Evolutionary conservation across 2,888 invertebrate species (phyloP), one percentile per base, ranked within the genome.

Genomic region (Metalampra italica): DNA sequence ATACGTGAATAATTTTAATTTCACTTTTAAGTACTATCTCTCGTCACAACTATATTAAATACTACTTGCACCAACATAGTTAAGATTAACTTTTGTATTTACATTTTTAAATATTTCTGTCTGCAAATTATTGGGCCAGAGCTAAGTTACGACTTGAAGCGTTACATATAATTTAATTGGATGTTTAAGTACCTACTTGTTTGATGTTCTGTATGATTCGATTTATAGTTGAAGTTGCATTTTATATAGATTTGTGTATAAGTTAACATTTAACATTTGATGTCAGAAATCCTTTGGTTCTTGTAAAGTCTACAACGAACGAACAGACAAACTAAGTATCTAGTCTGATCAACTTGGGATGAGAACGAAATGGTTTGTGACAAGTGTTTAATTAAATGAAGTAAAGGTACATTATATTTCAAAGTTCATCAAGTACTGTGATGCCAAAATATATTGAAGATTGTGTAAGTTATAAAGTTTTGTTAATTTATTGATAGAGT

Each of bases 401-500:
- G n/a, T 8, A 39, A 39, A 14, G 14, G 66, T 64, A 62, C 63
- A 66, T n/a, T n/a, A n/a, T 68, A 67, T 65, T 57, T 45, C 7
- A 59, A 61, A 59, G 71, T 70, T 77, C 70, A 69, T 70, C 71
- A 72, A 72, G 63, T 75, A 83, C 85, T 87, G 87, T 86, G 86
- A 86, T 87, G 88, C 88, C 88, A 88, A 88, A 88, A 68, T 68
- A 62, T 65, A 58, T 73, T 75, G 71, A 79, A 71, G 63, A 76
- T 73, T 32, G 65, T 76, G 70, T 74, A 80, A 73, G 75, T 82
- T 78, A 70, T 22, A 72, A 71, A 64, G 66, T 79, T 86, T 80
- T 82, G 86, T 88, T 88, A 81, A 78, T 82, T 83, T 82, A 82
- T 82, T 76, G 60, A 80, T 84, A 87, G 76, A 87, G 84, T 88